Base-by-base conservation (phyloP, 2,113 vertebrate species). In the Leucosticte australis region DNA sequence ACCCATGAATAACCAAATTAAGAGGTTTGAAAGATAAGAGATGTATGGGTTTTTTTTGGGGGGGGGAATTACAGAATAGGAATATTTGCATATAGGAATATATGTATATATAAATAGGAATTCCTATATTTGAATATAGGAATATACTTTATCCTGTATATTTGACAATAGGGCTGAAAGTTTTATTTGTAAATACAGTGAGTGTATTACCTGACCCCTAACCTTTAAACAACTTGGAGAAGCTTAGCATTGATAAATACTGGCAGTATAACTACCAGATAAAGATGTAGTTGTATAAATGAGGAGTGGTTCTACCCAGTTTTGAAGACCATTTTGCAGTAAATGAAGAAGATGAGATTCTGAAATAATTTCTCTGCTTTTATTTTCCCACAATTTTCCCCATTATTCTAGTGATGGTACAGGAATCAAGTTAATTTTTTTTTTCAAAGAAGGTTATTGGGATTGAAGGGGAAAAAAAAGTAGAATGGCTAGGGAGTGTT, bases 331-430 rank as follows among this genome's bases (percentile, higher is more conserved):
- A 22, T 67, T 70, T 63, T 92, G 8, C 21, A 39, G 35, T 35
- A 64, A 49, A 35, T 3, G 1, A 33, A 56, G 41, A 75, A 63
- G 15, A 39, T 46, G 11, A 93, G 27, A 64, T 35, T 83, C 67
- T 59, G 1, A 47, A 77, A 15, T 59, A 47, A 12, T 56, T 80
- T 64, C 1, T 74, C 8, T 65, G 2, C 14, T 47, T 53, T 60
- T 20, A 21, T 62, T 67, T 20, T 4, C 2, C 15, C 2, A 10
- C 7, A 10, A 24, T 22, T 68, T n/a, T 3, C 1, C 10, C 10
- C 20, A 9, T 53, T 3, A 42, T 68, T 84, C 21, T 19, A 7
- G 1, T 26, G 23, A 42, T n/a, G 23, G 6, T 78, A 67, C 10
- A 53, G 19, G 46, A 81, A 62, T 31, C 11, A 74, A 82, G 4